Evolutionary conservation across 2,888 invertebrate genomes (phyloP).

Genomic region (Lithosia quadra): DNA sequence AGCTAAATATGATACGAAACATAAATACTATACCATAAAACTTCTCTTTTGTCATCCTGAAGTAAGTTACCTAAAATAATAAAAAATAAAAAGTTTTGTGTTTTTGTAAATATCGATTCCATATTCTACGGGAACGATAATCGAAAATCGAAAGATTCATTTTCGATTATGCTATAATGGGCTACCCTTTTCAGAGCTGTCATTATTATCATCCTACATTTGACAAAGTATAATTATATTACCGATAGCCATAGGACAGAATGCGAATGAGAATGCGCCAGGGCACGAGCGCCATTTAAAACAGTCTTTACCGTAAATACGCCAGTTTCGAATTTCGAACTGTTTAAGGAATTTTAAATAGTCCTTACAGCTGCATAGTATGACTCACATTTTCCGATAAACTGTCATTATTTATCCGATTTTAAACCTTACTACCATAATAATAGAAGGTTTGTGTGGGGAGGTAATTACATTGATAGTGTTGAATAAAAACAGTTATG

Average conservation of each 20-base stretch:
- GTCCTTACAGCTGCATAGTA: slow-evolving; percentile 40
- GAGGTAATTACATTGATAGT: slow-evolving; percentile 19
- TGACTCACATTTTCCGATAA: slow-evolving; percentile 51
- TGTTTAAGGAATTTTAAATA: slow-evolving; percentile 60
- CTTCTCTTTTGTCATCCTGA: too few relatives aligned
- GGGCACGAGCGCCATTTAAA: slow-evolving; percentile 60
- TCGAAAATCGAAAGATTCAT: too few relatives aligned
- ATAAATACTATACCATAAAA: too few relatives aligned
- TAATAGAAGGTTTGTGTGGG: slow-evolving; percentile 13
- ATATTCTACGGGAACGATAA: too few relatives aligned
- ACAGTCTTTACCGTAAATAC: slow-evolving; percentile 65
- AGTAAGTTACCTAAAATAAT: too few relatives aligned
- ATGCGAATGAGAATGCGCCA: slow-evolving; percentile 42
- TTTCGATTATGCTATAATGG: too few relatives aligned
- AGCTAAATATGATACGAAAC: too few relatives aligned
- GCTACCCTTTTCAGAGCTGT: too few relatives aligned
- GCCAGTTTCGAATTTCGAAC: slow-evolving; percentile 64
- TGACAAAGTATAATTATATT: too few relatives aligned
- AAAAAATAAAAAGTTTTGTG: too few relatives aligned
- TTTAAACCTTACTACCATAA: slow-evolving; percentile 27
- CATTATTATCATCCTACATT: too few relatives aligned
- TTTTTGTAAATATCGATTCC: too few relatives aligned
- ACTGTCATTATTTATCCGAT: slow-evolving; percentile 17
- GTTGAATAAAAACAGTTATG: slow-evolving; percentile 40
- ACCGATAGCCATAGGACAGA: slow-evolving; percentile 23